These are phyloP conservation scores for Macrotrachela quadricornifera DNA, from an alignment of 1,140 invertebrate species.

Conservation along the genomic window DNA sequence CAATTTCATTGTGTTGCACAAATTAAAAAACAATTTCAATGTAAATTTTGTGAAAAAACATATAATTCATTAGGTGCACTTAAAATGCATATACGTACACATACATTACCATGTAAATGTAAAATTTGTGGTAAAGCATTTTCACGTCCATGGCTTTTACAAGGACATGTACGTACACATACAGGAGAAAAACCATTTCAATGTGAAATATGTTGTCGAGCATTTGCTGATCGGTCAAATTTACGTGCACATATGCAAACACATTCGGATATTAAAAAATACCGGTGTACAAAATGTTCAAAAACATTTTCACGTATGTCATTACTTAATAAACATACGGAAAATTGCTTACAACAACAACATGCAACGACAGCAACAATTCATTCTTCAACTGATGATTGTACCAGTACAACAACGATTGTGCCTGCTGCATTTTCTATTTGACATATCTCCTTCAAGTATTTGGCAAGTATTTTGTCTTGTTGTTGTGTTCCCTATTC, in stretches of 20 bases:
- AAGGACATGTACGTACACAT: constrained; percentile 36
- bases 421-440: no score
- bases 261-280: constrained; percentile 90
- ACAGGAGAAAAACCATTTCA: constrained; percentile 79
- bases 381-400: no score
- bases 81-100: constrained; percentile 95
- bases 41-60: constrained; percentile 83
- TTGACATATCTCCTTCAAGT: no score
- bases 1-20: constrained; percentile 79
- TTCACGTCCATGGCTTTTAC: constrained; percentile 78
- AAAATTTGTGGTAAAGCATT: constrained; percentile 87
- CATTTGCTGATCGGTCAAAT: constrained; percentile 88
- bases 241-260: constrained; percentile 84
- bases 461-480: no score
- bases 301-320: constrained; percentile 97
- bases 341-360: constrained; percentile 39
- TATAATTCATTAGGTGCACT: constrained; percentile 80
- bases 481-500: no score
- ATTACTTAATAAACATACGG: constrained; percentile 69
- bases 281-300: constrained; percentile 67
- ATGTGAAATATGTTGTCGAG: constrained; percentile 73
- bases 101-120: constrained; percentile 91
- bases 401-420: no score
- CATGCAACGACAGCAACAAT: no score
- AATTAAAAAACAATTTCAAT: constrained; percentile 71